Evolutionary conservation across 2,888 invertebrate genomes (phyloP), one percentile per base, ranked within the genome.

Genomic region (Netelia fuscicornis): DNA sequence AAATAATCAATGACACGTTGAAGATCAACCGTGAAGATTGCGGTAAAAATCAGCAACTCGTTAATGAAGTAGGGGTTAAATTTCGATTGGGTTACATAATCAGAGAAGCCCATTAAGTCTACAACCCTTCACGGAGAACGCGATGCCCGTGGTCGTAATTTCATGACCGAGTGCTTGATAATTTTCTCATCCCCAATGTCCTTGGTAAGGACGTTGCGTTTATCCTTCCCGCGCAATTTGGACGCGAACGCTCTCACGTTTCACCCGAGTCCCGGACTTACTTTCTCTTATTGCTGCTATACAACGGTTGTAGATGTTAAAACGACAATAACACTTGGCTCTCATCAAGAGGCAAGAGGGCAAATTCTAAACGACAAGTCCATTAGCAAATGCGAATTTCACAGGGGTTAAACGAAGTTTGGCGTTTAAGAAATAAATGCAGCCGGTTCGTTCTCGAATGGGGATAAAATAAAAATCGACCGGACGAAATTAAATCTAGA

Each of bases 331-430:
- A 67, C 67, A 65, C 37, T 64, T 65, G 30, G 17, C 30, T 13
- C 44, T 17, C 65, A 60, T 17, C 65, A 60, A 58, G 23, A 37
- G 20, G 65, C 79, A 48, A 64, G 52, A 80, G 37, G 6, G 76
- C 48, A 76, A 75, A 76, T 80, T 65, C 13, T 54, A 52, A 72
- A 52, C 76, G 80, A 77, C 37, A 23, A 44, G 10, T 67, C 72
- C 67, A 80, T 84, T 80, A 71, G 72, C 42, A 80, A 68, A 81
- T 81, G 67, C 72, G 71, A 80, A 77, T 56, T 62, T 71, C 52
- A 42, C 11, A 42, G 37, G 13, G 67, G 13, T 71, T 67, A 62
- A 67, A 71, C 44, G 20, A 10, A 62, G 48, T n/a, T n/a, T 23
- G 20, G 1, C 20, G 42, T 8, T 25, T 37, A 20, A 10, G 1